Conservation (phyloP, 2,888 invertebrate genomes). For the Epicampocera succincta region DNA sequence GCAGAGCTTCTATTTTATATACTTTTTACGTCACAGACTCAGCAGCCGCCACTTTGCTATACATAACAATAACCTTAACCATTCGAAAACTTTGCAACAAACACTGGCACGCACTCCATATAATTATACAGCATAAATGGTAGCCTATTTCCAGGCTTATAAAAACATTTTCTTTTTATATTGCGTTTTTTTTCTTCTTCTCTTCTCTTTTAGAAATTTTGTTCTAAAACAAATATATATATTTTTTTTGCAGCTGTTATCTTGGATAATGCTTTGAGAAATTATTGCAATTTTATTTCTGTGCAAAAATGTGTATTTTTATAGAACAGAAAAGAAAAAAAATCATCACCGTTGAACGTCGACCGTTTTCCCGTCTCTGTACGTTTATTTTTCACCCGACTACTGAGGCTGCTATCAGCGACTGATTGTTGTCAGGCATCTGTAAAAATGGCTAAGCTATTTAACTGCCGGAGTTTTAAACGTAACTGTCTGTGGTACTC, state of each 20-base stretch:
- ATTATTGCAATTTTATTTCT: slow-evolving; percentile 19
- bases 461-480: slow-evolving; percentile 52
- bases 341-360: slow-evolving; percentile 59
- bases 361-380: slow-evolving; percentile 64
- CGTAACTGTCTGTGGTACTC: slow-evolving; percentile 18
- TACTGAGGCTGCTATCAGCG: slow-evolving; percentile 70
- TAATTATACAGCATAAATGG: slow-evolving; percentile 47
- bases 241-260: background rate
- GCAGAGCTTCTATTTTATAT: slow-evolving; percentile 53
- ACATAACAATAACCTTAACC: slow-evolving; percentile 69
- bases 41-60: slow-evolving; percentile 70
- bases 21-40: slow-evolving; percentile 68
- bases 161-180: slow-evolving; percentile 24
- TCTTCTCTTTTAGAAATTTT: too few species aligned
- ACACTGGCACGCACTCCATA: slow-evolving; percentile 48
- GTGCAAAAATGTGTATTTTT: slow-evolving; percentile 40
- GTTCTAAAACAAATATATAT: slow-evolving; percentile 12
- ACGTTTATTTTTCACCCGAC: slow-evolving; percentile 64
- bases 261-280: slow-evolving; percentile 3
- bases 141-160: slow-evolving; percentile 60
- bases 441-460: slow-evolving; percentile 47
- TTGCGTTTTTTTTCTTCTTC: background rate
- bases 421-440: slow-evolving; percentile 70
- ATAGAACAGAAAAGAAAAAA: slow-evolving; percentile 31
- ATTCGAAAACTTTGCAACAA: slow-evolving; percentile 62